Evolutionary conservation across 2,888 invertebrate genomes (phyloP).

Genomic region (Drymonia ruficornis): DNA sequence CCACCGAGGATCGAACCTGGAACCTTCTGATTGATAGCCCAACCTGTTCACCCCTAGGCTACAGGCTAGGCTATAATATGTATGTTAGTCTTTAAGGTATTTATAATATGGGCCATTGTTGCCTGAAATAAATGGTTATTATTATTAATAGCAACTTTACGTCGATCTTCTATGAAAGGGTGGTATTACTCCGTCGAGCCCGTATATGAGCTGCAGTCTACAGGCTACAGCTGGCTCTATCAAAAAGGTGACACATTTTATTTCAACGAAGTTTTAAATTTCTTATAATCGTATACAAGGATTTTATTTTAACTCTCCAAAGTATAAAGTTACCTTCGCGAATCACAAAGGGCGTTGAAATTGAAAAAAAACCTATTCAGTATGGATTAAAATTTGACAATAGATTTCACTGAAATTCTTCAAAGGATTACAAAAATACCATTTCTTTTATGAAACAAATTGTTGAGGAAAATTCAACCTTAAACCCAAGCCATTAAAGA

Average conservation of each 20-base stretch:
- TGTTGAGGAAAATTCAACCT: background rate
- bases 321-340: constrained; percentile 28
- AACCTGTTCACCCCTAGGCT: too few species aligned
- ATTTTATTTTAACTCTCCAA: constrained; percentile 11
- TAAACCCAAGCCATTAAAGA: background rate
- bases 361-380: constrained; percentile 25
- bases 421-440: background rate
- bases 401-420: constrained; percentile 10
- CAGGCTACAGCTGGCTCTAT: too few species aligned
- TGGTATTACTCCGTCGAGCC: too few species aligned
- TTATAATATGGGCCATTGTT: too few species aligned
- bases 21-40: too few species aligned
- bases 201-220: too few species aligned
- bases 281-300: background rate
- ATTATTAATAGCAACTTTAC: too few species aligned
- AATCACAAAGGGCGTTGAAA: constrained; percentile 26
- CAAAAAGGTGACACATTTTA: background rate
- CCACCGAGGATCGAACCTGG: too few species aligned
- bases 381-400: constrained; percentile 28
- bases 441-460: background rate
- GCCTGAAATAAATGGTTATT: too few species aligned
- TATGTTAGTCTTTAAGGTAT: too few species aligned
- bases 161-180: too few species aligned
- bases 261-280: background rate
- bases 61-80: too few species aligned